Conservation (phyloP, 2,888 invertebrate species). For the Cyrtodaria siliqua region DNA sequence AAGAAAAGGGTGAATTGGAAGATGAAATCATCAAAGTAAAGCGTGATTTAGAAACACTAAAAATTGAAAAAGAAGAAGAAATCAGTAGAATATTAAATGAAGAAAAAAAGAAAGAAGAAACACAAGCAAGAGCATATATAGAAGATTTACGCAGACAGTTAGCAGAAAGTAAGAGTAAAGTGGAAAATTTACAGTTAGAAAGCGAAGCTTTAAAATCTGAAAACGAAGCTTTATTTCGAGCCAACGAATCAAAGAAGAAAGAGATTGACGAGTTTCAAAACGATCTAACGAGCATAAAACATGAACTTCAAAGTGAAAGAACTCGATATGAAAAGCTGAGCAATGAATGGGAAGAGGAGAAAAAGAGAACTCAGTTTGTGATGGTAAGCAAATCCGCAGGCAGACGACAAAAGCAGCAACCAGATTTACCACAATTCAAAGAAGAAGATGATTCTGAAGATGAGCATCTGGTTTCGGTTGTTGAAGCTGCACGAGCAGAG, state of each 20-base stretch:
- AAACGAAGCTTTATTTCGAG: constrained; percentile 61
- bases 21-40: constrained; percentile 45
- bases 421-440: constrained; percentile 16
- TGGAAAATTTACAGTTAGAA: constrained; percentile 49
- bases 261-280: constrained; percentile 52
- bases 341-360: constrained; percentile 58
- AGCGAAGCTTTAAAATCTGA: constrained; percentile 63
- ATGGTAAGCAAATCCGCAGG: constrained; percentile 48
- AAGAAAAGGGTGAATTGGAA: constrained; percentile 49
- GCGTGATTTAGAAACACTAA: constrained; percentile 24
- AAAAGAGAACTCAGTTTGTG: constrained; percentile 59
- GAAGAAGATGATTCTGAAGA: constrained; percentile 60
- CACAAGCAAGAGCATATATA: constrained; percentile 40
- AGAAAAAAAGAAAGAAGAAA: constrained; percentile 42
- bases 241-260: constrained; percentile 59
- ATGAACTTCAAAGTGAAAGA: constrained; percentile 44
- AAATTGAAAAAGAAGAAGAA: constrained; percentile 36
- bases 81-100: constrained; percentile 14
- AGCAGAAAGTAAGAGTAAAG: constrained; percentile 35
- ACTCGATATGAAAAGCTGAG: constrained; percentile 40
- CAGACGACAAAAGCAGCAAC: constrained; percentile 1
- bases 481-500: constrained; percentile 53
- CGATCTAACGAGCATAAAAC: constrained; percentile 45
- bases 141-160: constrained; percentile 47
- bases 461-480: constrained; percentile 51